Evolutionary conservation across 23 tunicate species (phyloP).

Genomic region (Phallusia fumigata): DNA sequence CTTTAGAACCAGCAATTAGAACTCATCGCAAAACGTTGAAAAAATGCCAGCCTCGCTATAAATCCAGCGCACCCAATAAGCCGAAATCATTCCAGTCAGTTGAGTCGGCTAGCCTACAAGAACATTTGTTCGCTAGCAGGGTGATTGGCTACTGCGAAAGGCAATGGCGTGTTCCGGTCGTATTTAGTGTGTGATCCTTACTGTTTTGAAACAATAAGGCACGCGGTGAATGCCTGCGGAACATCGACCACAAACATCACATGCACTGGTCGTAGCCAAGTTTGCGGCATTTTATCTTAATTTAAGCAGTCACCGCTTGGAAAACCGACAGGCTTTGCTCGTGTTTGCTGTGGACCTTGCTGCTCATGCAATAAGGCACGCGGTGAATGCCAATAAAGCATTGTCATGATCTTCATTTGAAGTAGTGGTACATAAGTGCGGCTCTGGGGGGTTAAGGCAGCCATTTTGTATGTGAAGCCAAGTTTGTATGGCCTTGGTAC

Average conservation of each 20-base stretch:
- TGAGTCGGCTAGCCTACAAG: too few relatives aligned
- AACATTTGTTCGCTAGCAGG: too few relatives aligned
- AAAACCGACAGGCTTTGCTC: background rate
- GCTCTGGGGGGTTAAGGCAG: too few relatives aligned
- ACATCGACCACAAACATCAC: background rate
- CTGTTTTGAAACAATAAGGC: slow-evolving; percentile 74
- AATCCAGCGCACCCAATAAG: background rate
- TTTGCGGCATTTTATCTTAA: too few relatives aligned
- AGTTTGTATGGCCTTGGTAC: too few relatives aligned
- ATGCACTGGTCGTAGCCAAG: too few relatives aligned
- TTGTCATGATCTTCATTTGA: background rate
- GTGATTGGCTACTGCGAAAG: background rate
- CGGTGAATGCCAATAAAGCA: slow-evolving; percentile 73
- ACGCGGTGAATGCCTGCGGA: slow-evolving; percentile 94
- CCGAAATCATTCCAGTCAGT: too few relatives aligned
- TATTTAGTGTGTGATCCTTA: slow-evolving; percentile 63
- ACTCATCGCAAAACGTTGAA: background rate
- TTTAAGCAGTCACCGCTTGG: too few relatives aligned
- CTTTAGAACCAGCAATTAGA: background rate
- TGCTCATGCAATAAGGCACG: slow-evolving; percentile 74
- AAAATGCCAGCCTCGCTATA: background rate
- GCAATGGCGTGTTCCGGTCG: slow-evolving; percentile 17
- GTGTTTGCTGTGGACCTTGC: slow-evolving; percentile 69
- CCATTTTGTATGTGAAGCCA: too few relatives aligned
- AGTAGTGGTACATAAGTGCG: too few relatives aligned